These are phyloP conservation scores for Metallyticus violacea DNA, from an alignment of 2,888 invertebrate genomes.

Conservation along the genomic window DNA sequence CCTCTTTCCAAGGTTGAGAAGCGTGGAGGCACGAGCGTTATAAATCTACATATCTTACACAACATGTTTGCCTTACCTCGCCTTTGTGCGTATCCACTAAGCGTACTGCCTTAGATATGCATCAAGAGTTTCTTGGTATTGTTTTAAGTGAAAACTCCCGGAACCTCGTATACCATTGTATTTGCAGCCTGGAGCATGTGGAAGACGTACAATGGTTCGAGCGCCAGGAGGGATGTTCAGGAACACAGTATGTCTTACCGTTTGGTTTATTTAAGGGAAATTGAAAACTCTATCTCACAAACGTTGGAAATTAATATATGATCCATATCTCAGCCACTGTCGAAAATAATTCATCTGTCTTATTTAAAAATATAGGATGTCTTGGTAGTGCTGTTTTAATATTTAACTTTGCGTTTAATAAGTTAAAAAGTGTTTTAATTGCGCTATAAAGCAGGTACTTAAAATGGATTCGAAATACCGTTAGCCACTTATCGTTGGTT, in stretches of 20 bases:
- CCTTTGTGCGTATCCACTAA: background rate
- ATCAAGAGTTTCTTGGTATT: background rate
- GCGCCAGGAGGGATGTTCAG: background rate
- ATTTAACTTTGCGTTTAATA: too few relatives aligned
- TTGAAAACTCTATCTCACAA: too few relatives aligned
- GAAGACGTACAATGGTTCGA: background rate
- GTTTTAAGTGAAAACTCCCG: background rate
- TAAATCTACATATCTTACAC: background rate
- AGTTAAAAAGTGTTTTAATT: too few relatives aligned
- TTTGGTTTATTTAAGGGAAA: background rate
- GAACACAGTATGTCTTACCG: background rate
- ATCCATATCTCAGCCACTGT: too few relatives aligned
- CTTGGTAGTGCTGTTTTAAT: too few relatives aligned
- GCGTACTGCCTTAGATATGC: background rate
- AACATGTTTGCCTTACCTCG: background rate
- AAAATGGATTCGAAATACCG: too few relatives aligned
- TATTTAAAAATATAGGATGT: too few relatives aligned
- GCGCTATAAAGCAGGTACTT: too few relatives aligned
- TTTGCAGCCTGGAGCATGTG: background rate
- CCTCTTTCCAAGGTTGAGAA: background rate
- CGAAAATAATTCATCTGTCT: background rate
- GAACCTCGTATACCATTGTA: background rate
- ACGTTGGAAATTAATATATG: too few relatives aligned
- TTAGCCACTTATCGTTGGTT: too few relatives aligned
- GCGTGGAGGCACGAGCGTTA: background rate